phyloP scores from a whole-genome alignment of 2,797 vertebrate genomes.

The Sebastes nivosus region DNA sequence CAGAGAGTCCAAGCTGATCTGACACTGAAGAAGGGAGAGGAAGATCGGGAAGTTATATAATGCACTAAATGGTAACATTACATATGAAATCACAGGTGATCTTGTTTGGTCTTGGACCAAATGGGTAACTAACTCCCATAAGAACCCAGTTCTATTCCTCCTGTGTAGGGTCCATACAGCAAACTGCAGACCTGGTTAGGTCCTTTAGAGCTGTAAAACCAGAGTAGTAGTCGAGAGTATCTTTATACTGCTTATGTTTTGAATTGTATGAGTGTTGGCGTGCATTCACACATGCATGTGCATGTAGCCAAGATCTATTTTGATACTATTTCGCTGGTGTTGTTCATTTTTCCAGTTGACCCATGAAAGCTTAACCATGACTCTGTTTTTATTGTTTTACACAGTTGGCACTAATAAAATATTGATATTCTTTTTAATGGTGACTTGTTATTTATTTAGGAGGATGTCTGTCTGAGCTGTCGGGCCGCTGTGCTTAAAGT shows the following conservation, averaged over 20 bases:
- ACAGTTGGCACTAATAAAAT: conserved; percentile 54
- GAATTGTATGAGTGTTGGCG: not conserved
- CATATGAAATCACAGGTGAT: not conserved
- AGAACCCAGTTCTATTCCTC: not conserved
- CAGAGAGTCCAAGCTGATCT: conserved; percentile 66
- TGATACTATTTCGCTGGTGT: not conserved
- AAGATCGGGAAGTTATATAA: not conserved
- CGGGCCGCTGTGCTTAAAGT: not conserved
- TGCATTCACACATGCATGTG: not conserved
- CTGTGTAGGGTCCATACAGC: not conserved
- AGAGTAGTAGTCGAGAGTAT: not conserved
- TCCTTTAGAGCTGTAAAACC: not conserved
- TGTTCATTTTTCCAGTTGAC: conserved; percentile 15
- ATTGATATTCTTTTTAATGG: conserved; percentile 40
- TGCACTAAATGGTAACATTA: conserved; percentile 6
- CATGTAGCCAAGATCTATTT: not conserved
- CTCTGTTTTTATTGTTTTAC: conserved; percentile 34
- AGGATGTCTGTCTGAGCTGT: not conserved
- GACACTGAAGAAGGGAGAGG: not conserved
- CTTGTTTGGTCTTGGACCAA: not conserved
- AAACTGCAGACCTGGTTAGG: not conserved
- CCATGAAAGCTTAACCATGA: not conserved
- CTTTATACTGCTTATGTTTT: not conserved
- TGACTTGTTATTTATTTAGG: conserved; percentile 26
- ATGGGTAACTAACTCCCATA: not conserved